These are phyloP conservation scores for Drosophila emarginata DNA, from an alignment of 2,888 invertebrate genomes.

Conservation along the genomic window DNA sequence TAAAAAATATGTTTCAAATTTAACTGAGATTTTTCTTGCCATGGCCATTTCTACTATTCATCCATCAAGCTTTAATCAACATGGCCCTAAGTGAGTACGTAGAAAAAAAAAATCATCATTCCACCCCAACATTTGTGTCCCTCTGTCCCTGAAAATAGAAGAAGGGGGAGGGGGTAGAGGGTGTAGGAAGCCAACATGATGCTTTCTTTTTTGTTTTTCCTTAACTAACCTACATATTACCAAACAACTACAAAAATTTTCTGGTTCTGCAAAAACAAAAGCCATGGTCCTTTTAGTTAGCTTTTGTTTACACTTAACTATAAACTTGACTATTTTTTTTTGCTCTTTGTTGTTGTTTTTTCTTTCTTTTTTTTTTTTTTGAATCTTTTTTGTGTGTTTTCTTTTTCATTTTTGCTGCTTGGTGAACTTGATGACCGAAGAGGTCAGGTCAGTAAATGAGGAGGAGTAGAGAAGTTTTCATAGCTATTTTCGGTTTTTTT, in stretches of 20 bases:
- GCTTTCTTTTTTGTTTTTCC: not conserved
- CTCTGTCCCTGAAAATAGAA: not conserved
- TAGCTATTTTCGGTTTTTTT: constrained; percentile 1
- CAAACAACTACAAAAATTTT: constrained; percentile 41
- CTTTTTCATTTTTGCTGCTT: constrained; percentile 21
- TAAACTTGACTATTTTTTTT: constrained; percentile 33
- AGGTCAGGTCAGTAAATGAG: constrained; percentile 43
- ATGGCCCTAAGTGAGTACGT: constrained; percentile 29
- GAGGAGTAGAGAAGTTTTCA: constrained; percentile 16
- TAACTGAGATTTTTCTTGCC: constrained; percentile 30
- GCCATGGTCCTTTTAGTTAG: constrained; percentile 40
- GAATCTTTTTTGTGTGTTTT: constrained; percentile 6
- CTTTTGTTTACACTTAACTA: constrained; percentile 62
- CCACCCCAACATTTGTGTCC: not conserved
- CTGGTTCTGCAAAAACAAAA: constrained; percentile 34
- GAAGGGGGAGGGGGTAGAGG: not conserved
- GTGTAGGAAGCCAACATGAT: not conserved
- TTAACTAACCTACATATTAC: constrained; percentile 42
- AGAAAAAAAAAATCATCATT: constrained; percentile 20
- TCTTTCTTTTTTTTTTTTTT: constrained; percentile 14
- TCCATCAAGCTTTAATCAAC: constrained; percentile 48
- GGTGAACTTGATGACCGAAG: constrained; percentile 40
- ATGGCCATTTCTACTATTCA: constrained; percentile 41
- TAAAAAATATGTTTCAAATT: not conserved
- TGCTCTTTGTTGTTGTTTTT: not conserved